A percentile compares a stretch with the other conserved stretches of the same genome.
phyloP scores from a whole-genome alignment of 2,113 vertebrate genomes.

The Mus pahari region DNA sequence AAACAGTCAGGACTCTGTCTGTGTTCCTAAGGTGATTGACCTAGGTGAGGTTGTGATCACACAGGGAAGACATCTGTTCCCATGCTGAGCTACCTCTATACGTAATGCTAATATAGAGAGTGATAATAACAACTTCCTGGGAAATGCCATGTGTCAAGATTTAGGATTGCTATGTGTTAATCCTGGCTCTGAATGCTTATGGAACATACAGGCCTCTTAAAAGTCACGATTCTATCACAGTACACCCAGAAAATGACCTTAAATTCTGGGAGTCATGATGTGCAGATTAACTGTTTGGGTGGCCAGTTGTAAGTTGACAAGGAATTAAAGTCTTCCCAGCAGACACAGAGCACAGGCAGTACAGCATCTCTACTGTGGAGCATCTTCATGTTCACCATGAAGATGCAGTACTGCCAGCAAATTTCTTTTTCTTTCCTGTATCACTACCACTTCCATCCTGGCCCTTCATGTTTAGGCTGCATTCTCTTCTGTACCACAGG shows the following conservation, averaged over 20 bases:
- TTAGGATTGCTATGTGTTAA: neutral
- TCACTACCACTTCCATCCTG: neutral
- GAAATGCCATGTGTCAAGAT: neutral
- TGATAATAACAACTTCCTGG: neutral
- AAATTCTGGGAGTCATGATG: neutral
- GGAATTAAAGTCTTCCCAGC: neutral
- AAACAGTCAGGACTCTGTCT: neutral
- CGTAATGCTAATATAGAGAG: neutral
- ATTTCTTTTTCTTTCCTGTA: accelerated
- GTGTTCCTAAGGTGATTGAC: neutral
- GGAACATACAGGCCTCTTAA: neutral
- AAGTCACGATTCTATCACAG: neutral
- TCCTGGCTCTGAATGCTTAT: neutral
- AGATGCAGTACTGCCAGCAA: accelerated
- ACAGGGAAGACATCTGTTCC: neutral
- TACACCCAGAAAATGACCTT: neutral
- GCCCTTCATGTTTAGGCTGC: neutral
- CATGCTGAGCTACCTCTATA: neutral
- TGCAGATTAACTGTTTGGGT: neutral
- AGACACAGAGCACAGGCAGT: neutral
- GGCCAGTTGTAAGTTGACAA: neutral
- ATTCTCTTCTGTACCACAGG: too few species aligned
- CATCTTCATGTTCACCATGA: neutral
- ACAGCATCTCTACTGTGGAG: neutral
- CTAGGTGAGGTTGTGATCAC: neutral